Evolutionary conservation across 2,797 vertebrate species (phyloP), one percentile per base, ranked within the genome.

Genomic region (Gymnothorax javanicus): DNA sequence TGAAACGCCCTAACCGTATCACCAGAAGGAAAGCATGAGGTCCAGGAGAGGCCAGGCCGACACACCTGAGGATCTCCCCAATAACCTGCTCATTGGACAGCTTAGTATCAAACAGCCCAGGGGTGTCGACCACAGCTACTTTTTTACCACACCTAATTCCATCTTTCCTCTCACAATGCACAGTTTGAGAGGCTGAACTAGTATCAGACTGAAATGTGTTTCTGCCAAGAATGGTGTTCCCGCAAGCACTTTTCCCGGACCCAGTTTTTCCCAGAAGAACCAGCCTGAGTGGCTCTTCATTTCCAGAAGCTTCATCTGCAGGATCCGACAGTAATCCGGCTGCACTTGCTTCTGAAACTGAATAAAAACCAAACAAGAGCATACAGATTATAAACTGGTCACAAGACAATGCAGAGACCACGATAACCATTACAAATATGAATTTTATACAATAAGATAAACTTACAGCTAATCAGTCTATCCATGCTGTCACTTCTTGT

Each of bases 21-120:
- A 89, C 84, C 23, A 89, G 84, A n/a, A 89, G 88, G 71, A 89
- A 84, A 50, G 85, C 86, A 6, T 89, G 84, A 7, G 88, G 88
- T 50, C 88, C 88, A 2, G 88, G 86, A 0, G 33, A 57, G 59
- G 86, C 64, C 84, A 89, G 67, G 62, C 79, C 57, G 11, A 89
- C 83, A 84, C 88, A 87, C 60, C 50, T 58, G 20, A 84, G n/a
- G 4, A 73, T 86, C 54, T 89, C 82, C 64, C n/a, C 57, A 1
- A 69, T 13, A 17, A 84, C 73, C 54, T 84, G 84, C 2, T 71
- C 58, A 52, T 86, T 33, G 7, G 88, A 77, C 2, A 87, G 83
- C 7, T 60, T 56, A 0, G 86, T 86, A 50, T 89, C 84, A 13
- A 87, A 89, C 77, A 87, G 75, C 56, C 88, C 88, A 2, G 88